Evolutionary conservation across 2,888 invertebrate genomes (phyloP), one percentile per base, ranked within the genome.

Genomic region (Dendrolimus pini): DNA sequence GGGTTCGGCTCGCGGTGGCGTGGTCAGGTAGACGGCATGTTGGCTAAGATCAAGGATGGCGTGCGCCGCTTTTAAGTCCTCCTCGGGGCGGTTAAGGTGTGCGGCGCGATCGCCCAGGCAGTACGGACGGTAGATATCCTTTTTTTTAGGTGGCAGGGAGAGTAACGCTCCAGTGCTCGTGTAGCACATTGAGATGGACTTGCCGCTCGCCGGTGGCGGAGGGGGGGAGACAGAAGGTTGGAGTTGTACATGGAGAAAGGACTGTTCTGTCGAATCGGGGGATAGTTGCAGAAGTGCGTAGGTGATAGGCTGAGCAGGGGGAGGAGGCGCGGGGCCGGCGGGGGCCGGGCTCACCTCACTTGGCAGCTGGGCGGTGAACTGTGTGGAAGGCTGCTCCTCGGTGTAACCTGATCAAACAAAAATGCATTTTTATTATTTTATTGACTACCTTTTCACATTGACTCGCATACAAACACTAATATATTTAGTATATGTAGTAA

Each of bases 51-150:
- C 97, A 60, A 97, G 92, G 70, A 97, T 97, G 13, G 97, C 96
- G 78, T 96, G 96, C 2, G 96, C 97, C 14, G 96, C 96, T 70
- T 96, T 96, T 56, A 97, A 91, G 73, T 97, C 96, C 79, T 96
- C 96, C 76, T 96, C 95, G 42, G 95, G 94, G 52, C 92, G 89
- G 59, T 92, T 88, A 42, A 91, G 85, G 59, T 92, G 92, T 56
- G 78, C 82, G 14, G 93, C 92, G 73, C 93, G 93, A 71, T 94
- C 94, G 62, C 94, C 95, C 65, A 95, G 87, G 64, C 96, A 96
- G 85, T 97, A 97, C 0, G 97, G 97, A 63, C 97, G 92, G 83
- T 97, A 97, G 71, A 97, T 96, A 83, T 97, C 97, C 83, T 97
- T 96, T 84, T 97, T 97, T 84, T 97, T 97, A 3, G 97, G 97